These are phyloP conservation scores for Hyposoter dolosus DNA, from an alignment of 2,888 invertebrate genomes.

Conservation along the genomic window DNA sequence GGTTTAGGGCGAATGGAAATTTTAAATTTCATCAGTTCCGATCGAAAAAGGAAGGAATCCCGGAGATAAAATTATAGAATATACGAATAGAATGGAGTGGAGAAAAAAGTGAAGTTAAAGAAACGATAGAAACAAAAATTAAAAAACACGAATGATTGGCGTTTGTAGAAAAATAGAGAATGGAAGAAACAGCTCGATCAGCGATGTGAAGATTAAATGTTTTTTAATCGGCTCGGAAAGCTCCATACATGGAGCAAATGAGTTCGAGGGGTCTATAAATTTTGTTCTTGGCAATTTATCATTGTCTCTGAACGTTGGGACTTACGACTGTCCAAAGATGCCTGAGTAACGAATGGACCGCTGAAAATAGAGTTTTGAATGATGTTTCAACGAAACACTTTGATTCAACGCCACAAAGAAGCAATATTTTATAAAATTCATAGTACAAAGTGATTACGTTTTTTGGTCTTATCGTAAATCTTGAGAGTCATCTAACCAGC, in stretches of 20 bases:
- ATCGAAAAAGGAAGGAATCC: neutral
- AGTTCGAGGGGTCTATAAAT: slow-evolving; percentile 25
- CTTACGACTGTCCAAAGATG: neutral
- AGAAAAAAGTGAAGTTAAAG: neutral
- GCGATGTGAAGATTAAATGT: neutral
- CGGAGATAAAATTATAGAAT: neutral
- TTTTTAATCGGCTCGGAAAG: neutral
- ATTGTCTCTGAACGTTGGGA: slow-evolving; percentile 5
- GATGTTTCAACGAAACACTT: neutral
- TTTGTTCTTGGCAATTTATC: slow-evolving; percentile 32
- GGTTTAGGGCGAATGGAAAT: neutral
- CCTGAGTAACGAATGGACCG: slow-evolving; percentile 23
- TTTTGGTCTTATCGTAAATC: neutral
- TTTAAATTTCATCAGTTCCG: neutral
- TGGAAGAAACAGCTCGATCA: neutral
- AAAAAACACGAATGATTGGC: neutral
- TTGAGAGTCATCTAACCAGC: neutral
- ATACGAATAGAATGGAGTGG: neutral
- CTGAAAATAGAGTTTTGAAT: neutral
- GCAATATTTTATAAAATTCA: slow-evolving; percentile 8
- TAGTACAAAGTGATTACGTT: neutral
- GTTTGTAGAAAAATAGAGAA: neutral
- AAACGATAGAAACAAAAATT: neutral
- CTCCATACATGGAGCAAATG: neutral
- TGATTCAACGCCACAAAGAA: slow-evolving; percentile 19